Evolutionary conservation across 2,888 invertebrate species (phyloP).

Genomic region (Platypus cylindrus): DNA sequence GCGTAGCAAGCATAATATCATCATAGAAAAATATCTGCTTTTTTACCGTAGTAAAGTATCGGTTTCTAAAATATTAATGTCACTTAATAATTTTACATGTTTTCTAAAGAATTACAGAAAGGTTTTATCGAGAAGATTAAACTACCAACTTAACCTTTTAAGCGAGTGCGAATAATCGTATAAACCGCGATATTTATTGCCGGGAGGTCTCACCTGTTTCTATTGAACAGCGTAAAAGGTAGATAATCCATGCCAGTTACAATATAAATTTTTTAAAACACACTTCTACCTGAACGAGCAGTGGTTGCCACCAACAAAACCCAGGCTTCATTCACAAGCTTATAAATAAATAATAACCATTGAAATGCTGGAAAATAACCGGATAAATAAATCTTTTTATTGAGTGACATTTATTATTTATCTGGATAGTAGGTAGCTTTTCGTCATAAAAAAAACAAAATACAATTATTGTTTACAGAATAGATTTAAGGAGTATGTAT

Average conservation of each 20-base stretch:
- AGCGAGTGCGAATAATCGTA: conserved; percentile 21
- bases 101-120: too few species aligned
- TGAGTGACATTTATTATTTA: conserved; percentile 12
- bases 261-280: conserved; percentile 17
- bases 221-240: conserved; percentile 19
- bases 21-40: too few species aligned
- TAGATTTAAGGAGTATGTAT: too few species aligned
- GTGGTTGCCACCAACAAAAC: conserved; percentile 14
- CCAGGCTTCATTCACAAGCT: conserved; percentile 14
- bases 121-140: too few species aligned
- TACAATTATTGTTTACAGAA: too few species aligned
- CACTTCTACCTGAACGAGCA: conserved; percentile 15
- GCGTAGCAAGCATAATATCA: too few species aligned
- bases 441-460: too few species aligned
- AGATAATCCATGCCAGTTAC: conserved; percentile 15
- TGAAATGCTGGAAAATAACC: conserved; percentile 24
- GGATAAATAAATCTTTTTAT: conserved; percentile 17
- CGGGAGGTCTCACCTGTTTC: conserved; percentile 26
- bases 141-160: conserved; percentile 28
- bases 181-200: conserved; percentile 26
- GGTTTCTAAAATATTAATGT: too few species aligned
- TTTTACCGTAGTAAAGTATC: too few species aligned
- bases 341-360: conserved; percentile 22
- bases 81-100: too few species aligned
- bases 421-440: too few species aligned